These are phyloP conservation scores for Leptinotarsa rubiginosa DNA, from an alignment of 2,888 invertebrate species.

Conservation along the genomic window DNA sequence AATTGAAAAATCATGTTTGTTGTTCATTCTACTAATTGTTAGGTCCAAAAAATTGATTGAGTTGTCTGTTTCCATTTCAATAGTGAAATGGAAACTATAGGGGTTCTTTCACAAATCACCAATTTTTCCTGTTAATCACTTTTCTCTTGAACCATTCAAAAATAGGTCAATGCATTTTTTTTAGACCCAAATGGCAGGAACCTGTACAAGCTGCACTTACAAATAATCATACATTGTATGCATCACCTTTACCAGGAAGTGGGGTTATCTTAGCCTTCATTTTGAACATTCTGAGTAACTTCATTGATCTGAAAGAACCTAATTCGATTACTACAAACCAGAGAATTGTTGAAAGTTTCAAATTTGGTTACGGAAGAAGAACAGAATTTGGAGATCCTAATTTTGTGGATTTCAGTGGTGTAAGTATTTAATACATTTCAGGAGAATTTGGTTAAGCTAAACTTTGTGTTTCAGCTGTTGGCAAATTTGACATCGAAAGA, in stretches of 20 bases:
- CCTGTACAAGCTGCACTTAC: slow-evolving; percentile 72
- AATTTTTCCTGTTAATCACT: no score
- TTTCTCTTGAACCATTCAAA: background rate
- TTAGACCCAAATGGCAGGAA: slow-evolving; percentile 74
- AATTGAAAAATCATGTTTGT: no score
- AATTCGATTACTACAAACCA: slow-evolving; percentile 45
- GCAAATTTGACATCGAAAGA: slow-evolving; percentile 73
- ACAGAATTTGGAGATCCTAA: slow-evolving; percentile 84
- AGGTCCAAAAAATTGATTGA: no score
- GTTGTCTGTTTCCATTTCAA: no score
- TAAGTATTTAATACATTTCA: slow-evolving; percentile 23
- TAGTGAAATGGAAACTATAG: no score
- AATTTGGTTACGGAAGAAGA: slow-evolving; percentile 89
- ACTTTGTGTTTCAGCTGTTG: slow-evolving; percentile 69
- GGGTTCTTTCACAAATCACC: no score
- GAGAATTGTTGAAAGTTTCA: slow-evolving; percentile 87
- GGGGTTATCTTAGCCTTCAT: slow-evolving; percentile 85
- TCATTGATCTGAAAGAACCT: slow-evolving; percentile 58
- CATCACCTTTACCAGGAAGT: slow-evolving; percentile 85
- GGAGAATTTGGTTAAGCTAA: background rate
- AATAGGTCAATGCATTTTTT: slow-evolving; percentile 42
- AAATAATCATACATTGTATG: slow-evolving; percentile 76
- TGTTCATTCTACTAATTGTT: no score
- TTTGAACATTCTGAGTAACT: slow-evolving; percentile 79
- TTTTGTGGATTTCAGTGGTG: slow-evolving; percentile 61